A percentile compares a stretch with the other conserved stretches of the same genome.
These are phyloP conservation scores for Drosophila maculinotata DNA, from an alignment of 2,888 invertebrate species.

Conservation along the genomic window DNA sequence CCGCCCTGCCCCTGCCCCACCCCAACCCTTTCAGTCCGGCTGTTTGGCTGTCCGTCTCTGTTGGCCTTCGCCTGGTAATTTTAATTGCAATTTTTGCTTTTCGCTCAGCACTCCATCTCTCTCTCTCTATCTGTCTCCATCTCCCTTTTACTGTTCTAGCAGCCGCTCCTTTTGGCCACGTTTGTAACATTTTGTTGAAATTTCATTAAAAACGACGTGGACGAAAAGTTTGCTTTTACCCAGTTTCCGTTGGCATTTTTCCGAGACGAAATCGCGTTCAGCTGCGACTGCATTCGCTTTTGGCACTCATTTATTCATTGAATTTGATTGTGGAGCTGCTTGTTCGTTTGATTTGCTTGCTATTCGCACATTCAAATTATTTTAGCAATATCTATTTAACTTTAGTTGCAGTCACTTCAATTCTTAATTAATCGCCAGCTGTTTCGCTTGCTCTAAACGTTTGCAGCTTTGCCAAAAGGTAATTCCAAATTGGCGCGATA, in stretches of 20 bases:
- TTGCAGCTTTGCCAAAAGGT: slow-evolving; percentile 42
- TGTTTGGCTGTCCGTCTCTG: slow-evolving; percentile 13
- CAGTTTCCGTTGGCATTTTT: slow-evolving; percentile 37
- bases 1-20: neutral
- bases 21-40: neutral
- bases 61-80: slow-evolving; percentile 66
- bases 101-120: slow-evolving; percentile 10
- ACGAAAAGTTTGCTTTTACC: slow-evolving; percentile 68
- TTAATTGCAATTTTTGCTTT: slow-evolving; percentile 75
- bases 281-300: slow-evolving; percentile 34
- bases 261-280: slow-evolving; percentile 32
- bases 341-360: slow-evolving; percentile 53
- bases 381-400: slow-evolving; percentile 74
- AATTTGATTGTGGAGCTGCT: slow-evolving; percentile 40
- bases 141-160: neutral
- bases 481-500: slow-evolving; percentile 35
- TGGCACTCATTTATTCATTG: slow-evolving; percentile 49
- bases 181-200: slow-evolving; percentile 76
- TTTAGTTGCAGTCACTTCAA: slow-evolving; percentile 72
- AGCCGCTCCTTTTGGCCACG: slow-evolving; percentile 43
- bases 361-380: slow-evolving; percentile 65
- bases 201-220: slow-evolving; percentile 77
- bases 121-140: neutral
- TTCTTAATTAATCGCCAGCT: slow-evolving; percentile 73
- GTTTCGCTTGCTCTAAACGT: slow-evolving; percentile 9